phyloP scores from a whole-genome alignment of 2,113 vertebrate species.

The Calypte anna region DNA sequence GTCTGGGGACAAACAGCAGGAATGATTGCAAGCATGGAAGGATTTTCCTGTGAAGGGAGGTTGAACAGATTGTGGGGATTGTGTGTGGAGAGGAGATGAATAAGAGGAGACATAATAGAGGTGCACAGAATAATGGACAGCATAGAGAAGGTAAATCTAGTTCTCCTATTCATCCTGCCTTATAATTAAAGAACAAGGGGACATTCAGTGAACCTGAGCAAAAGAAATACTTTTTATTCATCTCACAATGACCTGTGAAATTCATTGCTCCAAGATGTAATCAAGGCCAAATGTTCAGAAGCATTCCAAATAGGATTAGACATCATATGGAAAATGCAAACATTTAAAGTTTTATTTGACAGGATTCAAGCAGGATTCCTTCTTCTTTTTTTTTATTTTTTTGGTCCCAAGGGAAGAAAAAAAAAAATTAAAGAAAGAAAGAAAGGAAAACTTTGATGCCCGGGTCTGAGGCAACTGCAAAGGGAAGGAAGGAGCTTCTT shows the following conservation, averaged over 20 bases:
- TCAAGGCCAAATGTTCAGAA: slow-evolving; percentile 1
- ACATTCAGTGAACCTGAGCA: not conserved
- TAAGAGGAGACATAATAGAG: not conserved
- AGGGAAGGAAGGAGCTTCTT: not conserved
- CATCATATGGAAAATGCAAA: not conserved
- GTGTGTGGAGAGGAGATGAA: not conserved
- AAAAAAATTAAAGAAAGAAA: not conserved
- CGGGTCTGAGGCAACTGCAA: not conserved
- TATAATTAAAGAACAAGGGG: slow-evolving; percentile 17
- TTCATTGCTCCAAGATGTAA: not conserved
- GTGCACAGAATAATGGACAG: not conserved
- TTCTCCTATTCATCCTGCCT: not conserved
- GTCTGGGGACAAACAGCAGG: not conserved
- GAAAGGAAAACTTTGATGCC: not conserved
- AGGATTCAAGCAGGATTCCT: not conserved
- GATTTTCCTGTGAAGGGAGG: not conserved
- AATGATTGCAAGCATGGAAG: not conserved
- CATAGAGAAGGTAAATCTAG: not conserved
- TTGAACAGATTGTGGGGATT: not conserved
- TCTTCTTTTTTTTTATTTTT: not conserved
- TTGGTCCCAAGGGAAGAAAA: not conserved
- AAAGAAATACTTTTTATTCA: not conserved
- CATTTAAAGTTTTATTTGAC: not conserved
- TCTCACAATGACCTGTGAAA: slow-evolving; percentile 16
- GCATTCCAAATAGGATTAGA: slow-evolving; percentile 16